A percentile compares a stretch with the other conserved stretches of the same genome.
Evolutionary conservation across 1,140 invertebrate genomes (phyloP).

Genomic region (Drosophila nigrodunni): DNA sequence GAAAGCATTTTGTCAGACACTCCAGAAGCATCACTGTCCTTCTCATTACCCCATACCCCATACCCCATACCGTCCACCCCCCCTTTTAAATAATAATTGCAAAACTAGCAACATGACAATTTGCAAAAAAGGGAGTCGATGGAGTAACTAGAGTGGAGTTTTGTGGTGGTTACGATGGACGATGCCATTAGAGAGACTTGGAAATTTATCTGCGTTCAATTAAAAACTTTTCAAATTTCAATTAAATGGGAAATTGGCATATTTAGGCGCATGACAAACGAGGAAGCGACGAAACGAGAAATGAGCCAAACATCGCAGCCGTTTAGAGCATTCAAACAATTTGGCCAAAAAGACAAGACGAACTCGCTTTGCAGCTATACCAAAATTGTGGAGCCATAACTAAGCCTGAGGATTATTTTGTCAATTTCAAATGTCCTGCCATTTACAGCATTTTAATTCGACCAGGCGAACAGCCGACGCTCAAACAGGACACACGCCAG

Average conservation of each 20-base stretch:
- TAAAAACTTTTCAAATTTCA: conserved; percentile 84
- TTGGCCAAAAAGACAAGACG: conserved; percentile 6
- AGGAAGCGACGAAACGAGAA: conserved; percentile 7
- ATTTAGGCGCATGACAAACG: conserved; percentile 74
- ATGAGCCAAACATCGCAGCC: neutral
- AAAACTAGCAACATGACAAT: conserved; percentile 77
- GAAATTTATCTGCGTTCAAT: conserved; percentile 82
- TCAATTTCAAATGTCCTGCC: conserved; percentile 83
- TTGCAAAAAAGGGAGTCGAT: neutral
- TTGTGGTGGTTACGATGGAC: too few relatives aligned
- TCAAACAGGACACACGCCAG: neutral
- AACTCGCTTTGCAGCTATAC: conserved; percentile 6
- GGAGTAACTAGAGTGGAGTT: conserved; percentile 5
- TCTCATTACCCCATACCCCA: neutral
- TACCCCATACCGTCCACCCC: neutral
- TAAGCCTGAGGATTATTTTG: conserved; percentile 80
- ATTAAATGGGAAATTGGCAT: conserved; percentile 82
- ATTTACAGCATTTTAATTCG: conserved; percentile 80
- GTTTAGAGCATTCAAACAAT: conserved; percentile 10
- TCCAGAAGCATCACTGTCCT: too few relatives aligned
- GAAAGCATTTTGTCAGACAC: conserved; percentile 65
- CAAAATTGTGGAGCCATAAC: conserved; percentile 63
- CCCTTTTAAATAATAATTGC: conserved; percentile 60
- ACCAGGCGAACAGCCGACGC: conserved; percentile 26
- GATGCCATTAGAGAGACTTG: conserved; percentile 48